Conservation (phyloP, 2,113 vertebrate genomes). For the Halcyon senegalensis region DNA sequence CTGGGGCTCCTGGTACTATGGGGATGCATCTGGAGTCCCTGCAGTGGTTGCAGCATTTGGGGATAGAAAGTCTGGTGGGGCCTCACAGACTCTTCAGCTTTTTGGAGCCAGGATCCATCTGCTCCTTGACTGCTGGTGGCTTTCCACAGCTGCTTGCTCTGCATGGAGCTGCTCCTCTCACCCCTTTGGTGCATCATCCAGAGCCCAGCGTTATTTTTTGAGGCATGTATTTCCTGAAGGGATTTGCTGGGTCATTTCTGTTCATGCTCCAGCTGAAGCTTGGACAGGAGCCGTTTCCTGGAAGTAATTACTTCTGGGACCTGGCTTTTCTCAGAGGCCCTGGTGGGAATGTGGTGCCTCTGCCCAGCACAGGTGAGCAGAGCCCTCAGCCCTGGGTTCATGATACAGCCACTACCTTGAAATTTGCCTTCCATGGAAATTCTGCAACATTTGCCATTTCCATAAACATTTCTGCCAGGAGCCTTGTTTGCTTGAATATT, state of each 20-base stretch:
- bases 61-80: not conserved
- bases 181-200: not conserved
- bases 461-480: conserved; percentile 44
- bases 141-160: not conserved
- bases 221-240: not conserved
- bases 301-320: not conserved
- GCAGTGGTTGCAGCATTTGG: not conserved
- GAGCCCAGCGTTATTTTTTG: not conserved
- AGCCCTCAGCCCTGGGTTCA: not conserved
- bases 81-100: accelerated
- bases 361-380: not conserved
- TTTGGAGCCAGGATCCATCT: not conserved
- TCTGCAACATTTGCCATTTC: conserved; percentile 43
- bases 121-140: not conserved
- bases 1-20: accelerated
- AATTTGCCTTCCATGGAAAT: not conserved
- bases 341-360: not conserved
- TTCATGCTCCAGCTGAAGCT: not conserved
- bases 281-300: not conserved
- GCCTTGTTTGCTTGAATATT: conserved; percentile 21
- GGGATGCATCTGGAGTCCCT: not conserved
- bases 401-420: not conserved
- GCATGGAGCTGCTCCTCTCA: not conserved
- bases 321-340: not conserved
- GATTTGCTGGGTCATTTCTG: not conserved